Conservation (phyloP, 1,140 invertebrate species). For the Trichomalopsis sarcophagae region DNA sequence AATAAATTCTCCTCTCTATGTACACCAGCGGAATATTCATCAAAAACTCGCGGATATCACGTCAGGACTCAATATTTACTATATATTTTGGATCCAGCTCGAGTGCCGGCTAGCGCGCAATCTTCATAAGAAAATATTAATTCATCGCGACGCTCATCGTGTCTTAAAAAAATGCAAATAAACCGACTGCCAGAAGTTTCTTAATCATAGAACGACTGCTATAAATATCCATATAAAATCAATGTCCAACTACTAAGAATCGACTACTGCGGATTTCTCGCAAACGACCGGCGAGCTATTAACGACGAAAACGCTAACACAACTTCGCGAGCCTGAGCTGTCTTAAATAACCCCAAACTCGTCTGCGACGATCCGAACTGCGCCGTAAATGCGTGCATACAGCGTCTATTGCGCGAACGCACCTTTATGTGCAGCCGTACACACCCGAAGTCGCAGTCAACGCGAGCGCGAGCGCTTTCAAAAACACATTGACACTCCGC, state of each 20-base stretch:
- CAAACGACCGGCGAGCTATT: background rate
- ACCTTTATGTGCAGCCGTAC: background rate
- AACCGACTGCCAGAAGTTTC: no score
- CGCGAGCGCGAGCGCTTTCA: background rate
- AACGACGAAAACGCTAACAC: background rate
- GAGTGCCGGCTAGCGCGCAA: no score
- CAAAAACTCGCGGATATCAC: background rate
- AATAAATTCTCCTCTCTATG: background rate
- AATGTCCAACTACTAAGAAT: background rate
- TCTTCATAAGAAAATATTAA: background rate
- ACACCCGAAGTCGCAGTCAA: background rate
- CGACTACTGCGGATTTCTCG: background rate
- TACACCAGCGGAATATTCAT: background rate
- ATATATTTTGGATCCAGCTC: background rate
- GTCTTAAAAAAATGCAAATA: no score
- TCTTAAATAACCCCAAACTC: background rate
- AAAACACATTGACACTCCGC: slow-evolving; percentile 30
- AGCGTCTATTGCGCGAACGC: background rate
- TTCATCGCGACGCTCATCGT: background rate
- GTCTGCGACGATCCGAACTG: background rate
- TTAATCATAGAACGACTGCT: background rate
- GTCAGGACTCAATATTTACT: background rate
- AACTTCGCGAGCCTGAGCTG: background rate
- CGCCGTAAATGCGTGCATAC: background rate
- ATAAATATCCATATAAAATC: slow-evolving; percentile 1